These are phyloP conservation scores for Ophthalmolycus amberensis DNA, from an alignment of 2,113 vertebrate species.

Conservation along the genomic window DNA sequence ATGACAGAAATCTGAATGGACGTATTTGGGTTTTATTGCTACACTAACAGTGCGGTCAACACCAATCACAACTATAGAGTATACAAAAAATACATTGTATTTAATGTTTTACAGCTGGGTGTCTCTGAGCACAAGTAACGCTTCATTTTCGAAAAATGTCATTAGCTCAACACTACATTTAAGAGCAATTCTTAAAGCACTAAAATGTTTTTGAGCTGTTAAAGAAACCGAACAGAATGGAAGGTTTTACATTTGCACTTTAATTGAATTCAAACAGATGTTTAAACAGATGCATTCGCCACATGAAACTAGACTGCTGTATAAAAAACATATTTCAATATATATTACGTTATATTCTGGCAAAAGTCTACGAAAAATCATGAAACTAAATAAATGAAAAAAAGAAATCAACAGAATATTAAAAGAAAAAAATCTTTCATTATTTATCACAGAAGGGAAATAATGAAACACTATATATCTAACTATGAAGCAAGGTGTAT, in stretches of 20 bases:
- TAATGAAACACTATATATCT: not conserved
- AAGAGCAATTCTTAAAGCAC: not conserved
- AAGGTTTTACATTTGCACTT: not conserved
- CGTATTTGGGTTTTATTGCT: not conserved
- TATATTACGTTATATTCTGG: not conserved
- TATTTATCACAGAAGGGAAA: not conserved
- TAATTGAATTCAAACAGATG: not conserved
- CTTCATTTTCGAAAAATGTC: not conserved
- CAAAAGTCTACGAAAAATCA: not conserved
- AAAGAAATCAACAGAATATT: not conserved
- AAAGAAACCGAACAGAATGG: not conserved
- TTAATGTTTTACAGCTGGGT: not conserved
- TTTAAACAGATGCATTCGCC: not conserved
- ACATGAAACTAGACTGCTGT: not conserved
- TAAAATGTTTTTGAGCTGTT: not conserved
- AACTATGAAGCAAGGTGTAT: not conserved
- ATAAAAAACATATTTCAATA: not conserved
- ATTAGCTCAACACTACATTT: not conserved
- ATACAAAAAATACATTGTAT: not conserved
- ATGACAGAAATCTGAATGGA: not conserved
- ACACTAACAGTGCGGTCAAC: not conserved
- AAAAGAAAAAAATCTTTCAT: not conserved
- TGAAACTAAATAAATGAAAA: not conserved
- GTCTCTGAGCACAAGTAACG: not conserved
- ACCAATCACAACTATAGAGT: not conserved